A percentile compares a stretch with the other conserved stretches of the same genome.
phyloP scores from a whole-genome alignment of 2,797 vertebrate genomes.

The Myotis findleyi region DNA sequence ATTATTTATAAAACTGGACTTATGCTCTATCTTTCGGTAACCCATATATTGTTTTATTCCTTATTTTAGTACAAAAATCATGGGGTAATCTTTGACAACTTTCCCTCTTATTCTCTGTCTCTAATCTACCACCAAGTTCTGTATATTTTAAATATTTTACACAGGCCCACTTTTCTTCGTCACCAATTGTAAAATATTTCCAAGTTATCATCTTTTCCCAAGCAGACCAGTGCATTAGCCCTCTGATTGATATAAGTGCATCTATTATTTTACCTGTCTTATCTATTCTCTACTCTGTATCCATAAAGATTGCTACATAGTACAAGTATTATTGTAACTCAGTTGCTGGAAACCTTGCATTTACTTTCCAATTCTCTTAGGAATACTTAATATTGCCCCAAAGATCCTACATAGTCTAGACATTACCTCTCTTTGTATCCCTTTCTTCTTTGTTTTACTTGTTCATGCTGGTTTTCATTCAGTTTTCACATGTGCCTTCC shows the following conservation, averaged over 20 bases:
- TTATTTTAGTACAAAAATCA: too few relatives aligned
- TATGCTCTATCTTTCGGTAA: too few relatives aligned
- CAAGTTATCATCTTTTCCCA: background rate
- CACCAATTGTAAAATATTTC: background rate
- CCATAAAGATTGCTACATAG: background rate
- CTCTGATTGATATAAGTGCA: background rate
- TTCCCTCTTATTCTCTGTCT: background rate
- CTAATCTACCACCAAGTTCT: background rate
- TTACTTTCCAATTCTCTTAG: background rate
- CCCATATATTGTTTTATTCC: too few relatives aligned
- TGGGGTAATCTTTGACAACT: background rate
- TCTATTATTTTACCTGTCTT: background rate
- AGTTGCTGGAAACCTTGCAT: background rate
- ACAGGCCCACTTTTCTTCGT: background rate
- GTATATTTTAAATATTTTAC: background rate
- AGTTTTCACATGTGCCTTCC: background rate
- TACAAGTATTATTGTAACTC: background rate
- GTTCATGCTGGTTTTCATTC: background rate
- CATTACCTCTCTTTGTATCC: background rate
- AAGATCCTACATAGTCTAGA: background rate
- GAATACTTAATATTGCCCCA: background rate
- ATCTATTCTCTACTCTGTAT: background rate
- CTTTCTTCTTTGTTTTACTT: background rate
- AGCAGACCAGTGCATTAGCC: background rate
- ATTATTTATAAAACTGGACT: too few relatives aligned